These are phyloP conservation scores for Melanostoma scalare DNA, from an alignment of 2,888 invertebrate species.

Conservation along the genomic window DNA sequence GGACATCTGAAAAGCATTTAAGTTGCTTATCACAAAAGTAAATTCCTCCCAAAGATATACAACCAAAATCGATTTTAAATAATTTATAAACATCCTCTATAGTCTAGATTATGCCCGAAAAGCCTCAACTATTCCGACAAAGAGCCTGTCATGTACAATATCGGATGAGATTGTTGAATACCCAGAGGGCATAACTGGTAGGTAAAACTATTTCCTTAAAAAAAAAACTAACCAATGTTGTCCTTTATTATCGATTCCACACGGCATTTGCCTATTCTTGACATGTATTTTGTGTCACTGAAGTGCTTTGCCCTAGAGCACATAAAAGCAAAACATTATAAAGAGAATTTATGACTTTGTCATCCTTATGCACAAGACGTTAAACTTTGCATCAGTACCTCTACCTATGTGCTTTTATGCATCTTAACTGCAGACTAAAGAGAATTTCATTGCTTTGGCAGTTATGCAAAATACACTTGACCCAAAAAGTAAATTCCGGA, in stretches of 20 bases:
- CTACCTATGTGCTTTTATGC: not conserved
- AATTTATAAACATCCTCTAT: too few relatives aligned
- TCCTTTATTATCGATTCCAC: conserved; percentile 10
- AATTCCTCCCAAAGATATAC: too few relatives aligned
- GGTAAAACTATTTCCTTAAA: not conserved
- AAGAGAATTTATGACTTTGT: not conserved
- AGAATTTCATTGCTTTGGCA: not conserved
- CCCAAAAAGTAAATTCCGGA: conserved; percentile 44
- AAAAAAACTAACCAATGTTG: not conserved
- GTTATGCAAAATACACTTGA: conserved; percentile 47
- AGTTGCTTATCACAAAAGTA: too few relatives aligned
- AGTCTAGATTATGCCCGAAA: too few relatives aligned
- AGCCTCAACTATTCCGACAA: not conserved
- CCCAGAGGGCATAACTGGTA: not conserved
- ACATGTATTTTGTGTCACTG: conserved; percentile 5
- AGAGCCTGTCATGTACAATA: conserved; percentile 1
- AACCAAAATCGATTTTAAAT: too few relatives aligned
- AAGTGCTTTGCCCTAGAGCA: conserved; percentile 4
- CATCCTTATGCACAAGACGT: conserved; percentile 38
- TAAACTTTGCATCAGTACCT: conserved; percentile 7
- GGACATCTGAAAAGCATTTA: too few relatives aligned
- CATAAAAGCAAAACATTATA: not conserved
- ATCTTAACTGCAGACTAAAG: conserved; percentile 11
- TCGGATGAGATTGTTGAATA: too few relatives aligned
- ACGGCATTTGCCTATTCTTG: not conserved